phyloP scores from a whole-genome alignment of 2,797 vertebrate species.

The Pipistrellus pipistrellus region DNA sequence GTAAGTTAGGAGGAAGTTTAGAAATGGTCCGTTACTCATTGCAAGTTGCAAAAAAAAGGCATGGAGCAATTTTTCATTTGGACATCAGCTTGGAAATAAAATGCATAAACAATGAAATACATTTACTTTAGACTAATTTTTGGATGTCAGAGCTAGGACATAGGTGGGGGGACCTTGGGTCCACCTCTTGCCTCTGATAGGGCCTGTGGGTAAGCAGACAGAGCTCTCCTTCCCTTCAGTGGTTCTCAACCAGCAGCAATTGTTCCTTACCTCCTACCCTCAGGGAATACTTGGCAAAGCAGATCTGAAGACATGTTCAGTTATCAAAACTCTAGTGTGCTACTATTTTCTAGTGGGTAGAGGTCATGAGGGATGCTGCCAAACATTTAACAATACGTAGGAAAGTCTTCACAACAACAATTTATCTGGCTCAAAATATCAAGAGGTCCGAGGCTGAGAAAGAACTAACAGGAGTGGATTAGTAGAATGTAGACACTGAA shows the following conservation, averaged over 20 bases:
- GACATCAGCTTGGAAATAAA: conserved; percentile 64
- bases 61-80: conserved; percentile 47
- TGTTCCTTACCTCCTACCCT: rapidly evolving
- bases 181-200: neutral
- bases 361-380: neutral
- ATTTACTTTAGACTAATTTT: conserved; percentile 29
- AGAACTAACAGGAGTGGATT: neutral
- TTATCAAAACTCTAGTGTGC: neutral
- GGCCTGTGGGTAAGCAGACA: neutral
- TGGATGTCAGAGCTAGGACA: neutral
- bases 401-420: neutral
- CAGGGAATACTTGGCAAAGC: neutral
- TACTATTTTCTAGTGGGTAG: neutral
- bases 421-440: neutral
- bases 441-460: neutral
- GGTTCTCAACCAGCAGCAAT: neutral
- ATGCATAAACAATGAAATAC: conserved; percentile 31
- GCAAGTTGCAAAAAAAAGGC: conserved; percentile 49
- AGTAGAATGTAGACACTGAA: neutral
- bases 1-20: conserved; percentile 18
- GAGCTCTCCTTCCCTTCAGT: neutral
- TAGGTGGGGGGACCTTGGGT: neutral
- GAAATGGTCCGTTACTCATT: conserved; percentile 49
- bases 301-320: neutral
- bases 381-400: neutral